phyloP scores from a whole-genome alignment of 2,113 vertebrate genomes.

The Pedetes capensis region DNA sequence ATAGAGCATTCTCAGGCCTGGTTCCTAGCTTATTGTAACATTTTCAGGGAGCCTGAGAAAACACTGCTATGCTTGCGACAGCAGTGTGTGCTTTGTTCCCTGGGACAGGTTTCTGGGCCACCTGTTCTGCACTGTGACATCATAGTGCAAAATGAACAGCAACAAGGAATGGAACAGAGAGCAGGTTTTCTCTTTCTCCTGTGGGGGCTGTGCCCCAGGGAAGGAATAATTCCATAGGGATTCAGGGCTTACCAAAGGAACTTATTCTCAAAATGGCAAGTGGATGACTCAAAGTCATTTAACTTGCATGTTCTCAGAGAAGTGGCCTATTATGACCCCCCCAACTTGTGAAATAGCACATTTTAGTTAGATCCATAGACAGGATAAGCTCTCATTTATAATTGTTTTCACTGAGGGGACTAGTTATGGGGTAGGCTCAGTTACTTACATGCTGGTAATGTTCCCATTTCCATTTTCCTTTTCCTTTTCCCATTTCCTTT shows the following conservation, averaged over 20 bases:
- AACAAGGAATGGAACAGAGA: background rate
- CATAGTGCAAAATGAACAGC: background rate
- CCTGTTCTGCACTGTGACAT: background rate
- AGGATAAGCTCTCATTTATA: background rate
- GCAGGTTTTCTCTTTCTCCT: background rate
- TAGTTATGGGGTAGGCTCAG: background rate
- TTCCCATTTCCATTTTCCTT: background rate
- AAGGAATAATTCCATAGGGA: background rate
- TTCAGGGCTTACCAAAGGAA: background rate
- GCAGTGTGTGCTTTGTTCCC: background rate
- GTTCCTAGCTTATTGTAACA: background rate
- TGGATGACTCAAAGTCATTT: background rate
- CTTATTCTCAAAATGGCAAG: background rate
- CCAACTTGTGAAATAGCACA: background rate
- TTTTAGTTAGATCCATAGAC: background rate
- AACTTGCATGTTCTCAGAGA: background rate
- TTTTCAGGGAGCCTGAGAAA: background rate
- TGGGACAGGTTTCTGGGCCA: background rate
- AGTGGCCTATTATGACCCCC: background rate
- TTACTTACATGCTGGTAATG: background rate
- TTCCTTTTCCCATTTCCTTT: background rate
- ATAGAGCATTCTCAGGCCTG: background rate
- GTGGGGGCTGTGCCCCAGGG: background rate
- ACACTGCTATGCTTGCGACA: background rate
- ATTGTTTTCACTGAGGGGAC: background rate